Evolutionary conservation across 2,113 vertebrate species (phyloP), one percentile per base, ranked within the genome.

Genomic region (Hydrolagus affinis): DNA sequence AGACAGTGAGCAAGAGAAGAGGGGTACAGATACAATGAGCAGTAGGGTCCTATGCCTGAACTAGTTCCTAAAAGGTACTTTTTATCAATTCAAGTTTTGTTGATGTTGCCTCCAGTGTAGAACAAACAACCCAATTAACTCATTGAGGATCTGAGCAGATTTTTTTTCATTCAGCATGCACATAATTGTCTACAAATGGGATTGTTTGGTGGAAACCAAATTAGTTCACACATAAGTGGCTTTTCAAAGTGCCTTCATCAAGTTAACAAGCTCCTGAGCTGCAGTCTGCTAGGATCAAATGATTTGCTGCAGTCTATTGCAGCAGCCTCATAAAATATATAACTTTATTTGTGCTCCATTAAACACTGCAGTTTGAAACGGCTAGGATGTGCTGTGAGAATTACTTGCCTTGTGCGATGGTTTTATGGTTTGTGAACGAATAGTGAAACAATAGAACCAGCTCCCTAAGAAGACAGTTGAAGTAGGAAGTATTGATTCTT

Each of bases 301-400:
- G 19, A 56, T 44, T 57, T 76, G 74, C 44, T 3, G 25, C n/a
- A 19, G 1, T 60, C n/a, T 78, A 9, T 23, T 59, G 21, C 60
- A 23, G 6, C 21, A 78, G 60, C 14, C 4, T 15, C 57, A 32
- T 74, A 8, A 32, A 32, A 44, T 32, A 12, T 74, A 78, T 44
- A 32, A 12, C 21, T 78, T 78, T 78, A 62, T 78, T 78, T 60
- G 19, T 62, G 11, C 76, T 78, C 56, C 19, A 78, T 62, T 76
- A 44, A 72, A 14, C 25, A 32, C 28, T 25, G 32, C 44, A 44
- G 44, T 6, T 44, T 44, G 72, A 44, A 74, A 19, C 8, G 17
- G 17, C 30, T 17, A 17, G 72, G 8, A 74, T 7, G 12, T 30
- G 7, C 11, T 59, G 75, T 59, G 56, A 77, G 19, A 12, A 77